Conservation (phyloP, 2,797 vertebrate genomes). For the Peromyscus nudipes region DNA sequence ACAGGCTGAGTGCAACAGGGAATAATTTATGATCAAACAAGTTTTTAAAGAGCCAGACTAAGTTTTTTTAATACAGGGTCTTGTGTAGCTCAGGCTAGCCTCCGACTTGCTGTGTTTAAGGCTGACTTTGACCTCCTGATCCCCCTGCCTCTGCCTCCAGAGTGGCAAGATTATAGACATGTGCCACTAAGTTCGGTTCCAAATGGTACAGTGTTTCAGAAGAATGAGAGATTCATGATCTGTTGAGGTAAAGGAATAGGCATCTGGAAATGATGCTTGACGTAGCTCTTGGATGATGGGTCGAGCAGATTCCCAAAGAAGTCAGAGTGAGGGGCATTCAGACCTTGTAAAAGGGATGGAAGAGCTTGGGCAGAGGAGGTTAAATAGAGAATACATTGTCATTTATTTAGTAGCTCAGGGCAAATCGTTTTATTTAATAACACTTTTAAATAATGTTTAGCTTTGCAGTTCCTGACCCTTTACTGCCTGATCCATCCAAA, state of each 20-base stretch:
- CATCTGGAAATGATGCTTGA: slow-evolving; percentile 15
- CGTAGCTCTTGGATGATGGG: neutral
- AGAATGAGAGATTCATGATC: slow-evolving; percentile 12
- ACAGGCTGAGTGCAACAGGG: neutral
- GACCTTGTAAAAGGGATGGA: neutral
- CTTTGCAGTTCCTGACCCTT: slow-evolving; percentile 85
- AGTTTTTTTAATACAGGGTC: neutral
- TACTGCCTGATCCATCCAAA: slow-evolving; percentile 83
- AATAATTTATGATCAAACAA: slow-evolving; percentile 32
- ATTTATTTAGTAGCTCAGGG: slow-evolving; percentile 15
- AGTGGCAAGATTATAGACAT: neutral
- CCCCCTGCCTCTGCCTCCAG: neutral
- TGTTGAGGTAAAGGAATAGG: neutral
- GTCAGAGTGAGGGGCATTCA: neutral
- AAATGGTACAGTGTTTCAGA: slow-evolving; percentile 23
- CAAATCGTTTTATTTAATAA: slow-evolving; percentile 70
- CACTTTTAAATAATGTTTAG: slow-evolving; percentile 81
- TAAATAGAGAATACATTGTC: slow-evolving; percentile 2
- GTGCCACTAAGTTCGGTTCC: neutral
- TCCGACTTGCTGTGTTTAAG: neutral
- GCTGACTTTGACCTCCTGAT: neutral
- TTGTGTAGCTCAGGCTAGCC: neutral
- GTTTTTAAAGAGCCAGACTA: slow-evolving; percentile 50
- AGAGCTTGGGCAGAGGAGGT: neutral
- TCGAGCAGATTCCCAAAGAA: neutral